Percentiles rank a stretch among this genome's conserved stretches.
Evolutionary conservation across 2,888 invertebrate genomes (phyloP).

Genomic region (Amblyjoppa proteus): DNA sequence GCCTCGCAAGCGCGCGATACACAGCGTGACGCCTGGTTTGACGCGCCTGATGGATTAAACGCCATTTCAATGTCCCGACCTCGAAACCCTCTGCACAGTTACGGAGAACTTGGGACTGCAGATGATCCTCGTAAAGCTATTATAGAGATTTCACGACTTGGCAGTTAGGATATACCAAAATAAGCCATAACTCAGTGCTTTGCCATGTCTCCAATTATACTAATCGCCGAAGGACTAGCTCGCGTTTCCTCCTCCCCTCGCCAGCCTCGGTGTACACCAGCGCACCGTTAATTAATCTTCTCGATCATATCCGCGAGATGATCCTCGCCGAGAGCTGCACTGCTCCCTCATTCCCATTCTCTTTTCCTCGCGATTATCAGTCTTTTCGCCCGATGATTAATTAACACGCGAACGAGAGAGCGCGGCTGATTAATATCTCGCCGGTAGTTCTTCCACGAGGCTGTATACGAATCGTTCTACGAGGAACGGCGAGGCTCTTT

Average conservation of each 20-base stretch:
- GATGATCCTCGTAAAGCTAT: slow-evolving; percentile 42
- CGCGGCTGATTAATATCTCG: slow-evolving; percentile 52
- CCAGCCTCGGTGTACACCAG: slow-evolving; percentile 33
- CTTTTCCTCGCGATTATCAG: slow-evolving; percentile 72
- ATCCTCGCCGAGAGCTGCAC: slow-evolving; percentile 67
- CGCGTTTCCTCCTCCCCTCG: slow-evolving; percentile 8
- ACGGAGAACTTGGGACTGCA: slow-evolving; percentile 18
- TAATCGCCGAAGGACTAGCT: slow-evolving; percentile 58
- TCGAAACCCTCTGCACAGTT: neutral
- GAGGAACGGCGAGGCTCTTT: neutral
- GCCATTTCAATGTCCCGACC: slow-evolving; percentile 10
- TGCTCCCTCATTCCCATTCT: slow-evolving; percentile 54
- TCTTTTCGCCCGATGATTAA: slow-evolving; percentile 73
- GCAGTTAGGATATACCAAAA: slow-evolving; percentile 59
- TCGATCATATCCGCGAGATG: slow-evolving; percentile 67
- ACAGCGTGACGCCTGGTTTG: neutral
- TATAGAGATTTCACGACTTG: slow-evolving; percentile 50
- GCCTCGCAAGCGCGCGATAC: neutral
- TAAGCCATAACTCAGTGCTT: slow-evolving; percentile 63
- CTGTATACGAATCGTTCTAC: slow-evolving; percentile 3
- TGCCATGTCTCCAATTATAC: slow-evolving; percentile 54
- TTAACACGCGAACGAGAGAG: slow-evolving; percentile 64
- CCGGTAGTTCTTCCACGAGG: slow-evolving; percentile 24
- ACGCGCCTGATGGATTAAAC: slow-evolving; percentile 36
- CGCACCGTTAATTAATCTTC: slow-evolving; percentile 66